Evolutionary conservation across 2,113 vertebrate genomes (phyloP), one percentile per base, ranked within the genome.

Genomic region (Paradisaea rubra): DNA sequence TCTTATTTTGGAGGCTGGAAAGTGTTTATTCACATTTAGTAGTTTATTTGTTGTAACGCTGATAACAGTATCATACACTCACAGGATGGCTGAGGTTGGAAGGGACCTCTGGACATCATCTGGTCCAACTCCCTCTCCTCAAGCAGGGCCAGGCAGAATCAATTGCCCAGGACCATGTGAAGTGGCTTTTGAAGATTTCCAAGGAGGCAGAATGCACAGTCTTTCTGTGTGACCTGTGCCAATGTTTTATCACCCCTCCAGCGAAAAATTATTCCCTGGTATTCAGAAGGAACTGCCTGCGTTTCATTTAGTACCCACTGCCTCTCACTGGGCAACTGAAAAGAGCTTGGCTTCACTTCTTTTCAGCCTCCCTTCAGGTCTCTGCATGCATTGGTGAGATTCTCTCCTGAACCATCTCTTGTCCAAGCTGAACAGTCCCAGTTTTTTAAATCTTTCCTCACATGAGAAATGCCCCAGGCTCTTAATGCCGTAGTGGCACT

Each of bases 41-140:
- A 52, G 77, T 64, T 76, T 45, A 35, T 64, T 14, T 64, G 33
- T 70, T 64, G n/a, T 20, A 20, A 57, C 16, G 14, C 14, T 57
- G 69, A 2, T 50, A 66, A 63, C 19, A 37, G 47, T 39, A 18
- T 30, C 60, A 68, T 7, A 33, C 31, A 47, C 13, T 42, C 15
- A 60, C 15, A 23, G 45, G 33, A 37, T 23, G 22, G 37, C 28
- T 61, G 64, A 60, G 23, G 23, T 35, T 39, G 54, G 18, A 69
- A 53, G 0, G 0, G 23, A 53, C 22, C 8, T n/a, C 39, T 39
- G 64, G 28, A 53, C 3, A 10, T 31, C 37, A 52, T 23, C 27
- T 53, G 9, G 18, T 60, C 63, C 54, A 28, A 16, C 3, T 61
- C 23, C 23, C 10, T 39, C 33, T 53, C 45, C 54, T 61, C 54